These are phyloP conservation scores for Megaleporinus macrocephalus DNA, from an alignment of 2,113 vertebrate genomes.

Conservation along the genomic window DNA sequence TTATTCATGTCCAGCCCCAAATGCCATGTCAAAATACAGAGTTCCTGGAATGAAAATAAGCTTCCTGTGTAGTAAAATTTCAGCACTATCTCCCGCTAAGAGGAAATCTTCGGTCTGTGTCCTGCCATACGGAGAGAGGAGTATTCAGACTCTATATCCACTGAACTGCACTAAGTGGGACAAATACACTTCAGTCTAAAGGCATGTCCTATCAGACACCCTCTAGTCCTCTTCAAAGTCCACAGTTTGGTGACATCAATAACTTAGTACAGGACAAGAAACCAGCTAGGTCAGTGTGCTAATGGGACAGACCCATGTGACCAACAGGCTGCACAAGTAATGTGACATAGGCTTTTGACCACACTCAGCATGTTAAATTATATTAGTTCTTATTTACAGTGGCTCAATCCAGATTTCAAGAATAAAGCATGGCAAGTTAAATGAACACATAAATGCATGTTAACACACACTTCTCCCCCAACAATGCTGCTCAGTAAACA, in stretches of 20 bases:
- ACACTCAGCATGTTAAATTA: too few species aligned
- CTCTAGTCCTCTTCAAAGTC: neutral
- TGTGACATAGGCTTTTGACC: too few species aligned
- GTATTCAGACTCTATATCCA: neutral
- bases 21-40: neutral
- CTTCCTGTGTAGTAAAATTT: neutral
- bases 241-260: neutral
- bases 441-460: too few species aligned
- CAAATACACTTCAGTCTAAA: neutral
- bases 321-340: too few species aligned
- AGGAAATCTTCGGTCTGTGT: neutral
- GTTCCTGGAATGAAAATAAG: constrained; percentile 16
- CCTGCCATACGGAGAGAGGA: neutral
- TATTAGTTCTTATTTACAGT: too few species aligned
- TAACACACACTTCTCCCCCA: too few species aligned
- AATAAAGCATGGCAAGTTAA: neutral
- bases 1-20: neutral
- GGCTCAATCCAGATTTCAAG: too few species aligned
- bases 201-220: neutral
- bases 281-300: neutral
- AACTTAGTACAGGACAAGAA: neutral
- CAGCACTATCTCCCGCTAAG: constrained; percentile 2
- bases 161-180: neutral
- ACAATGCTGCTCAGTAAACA: too few species aligned
- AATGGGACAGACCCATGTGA: too few species aligned